Percentiles rank a stretch among this genome's conserved stretches.
phyloP scores from a whole-genome alignment of 2,113 vertebrate genomes.

The Zingel zingel region DNA sequence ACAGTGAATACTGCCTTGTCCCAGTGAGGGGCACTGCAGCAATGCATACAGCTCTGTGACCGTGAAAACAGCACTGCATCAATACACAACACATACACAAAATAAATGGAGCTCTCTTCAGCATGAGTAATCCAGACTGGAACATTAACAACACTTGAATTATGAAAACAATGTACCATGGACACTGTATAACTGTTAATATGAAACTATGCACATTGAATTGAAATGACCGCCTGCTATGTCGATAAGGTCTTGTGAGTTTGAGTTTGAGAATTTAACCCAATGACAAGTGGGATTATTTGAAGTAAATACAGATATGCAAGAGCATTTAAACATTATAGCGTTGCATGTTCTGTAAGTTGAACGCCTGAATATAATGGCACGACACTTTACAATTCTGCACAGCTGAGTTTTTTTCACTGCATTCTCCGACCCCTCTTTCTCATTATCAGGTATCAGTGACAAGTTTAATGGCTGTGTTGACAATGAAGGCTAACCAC shows the following conservation, averaged over 20 bases:
- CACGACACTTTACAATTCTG: background rate
- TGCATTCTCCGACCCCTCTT: background rate
- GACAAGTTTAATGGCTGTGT: constrained; percentile 36
- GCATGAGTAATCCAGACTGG: background rate
- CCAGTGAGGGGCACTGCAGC: constrained; percentile 81
- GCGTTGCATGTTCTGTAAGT: background rate
- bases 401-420: background rate
- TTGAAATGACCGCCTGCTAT: background rate
- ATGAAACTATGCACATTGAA: background rate
- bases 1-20: constrained; percentile 63
- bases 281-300: background rate
- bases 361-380: background rate
- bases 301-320: background rate
- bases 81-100: constrained; percentile 8
- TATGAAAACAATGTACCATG: background rate
- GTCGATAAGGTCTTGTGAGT: background rate
- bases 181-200: constrained; percentile 1
- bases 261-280: background rate
- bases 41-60: constrained; percentile 47
- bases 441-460: constrained; percentile 48
- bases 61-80: constrained; percentile 26
- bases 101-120: constrained; percentile 12
- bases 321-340: background rate
- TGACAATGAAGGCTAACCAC: constrained; percentile 47
- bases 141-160: background rate